Percentiles rank a stretch among this genome's conserved stretches.
Evolutionary conservation across 2,888 invertebrate genomes (phyloP).

Genomic region (Diplolepis rosae): DNA sequence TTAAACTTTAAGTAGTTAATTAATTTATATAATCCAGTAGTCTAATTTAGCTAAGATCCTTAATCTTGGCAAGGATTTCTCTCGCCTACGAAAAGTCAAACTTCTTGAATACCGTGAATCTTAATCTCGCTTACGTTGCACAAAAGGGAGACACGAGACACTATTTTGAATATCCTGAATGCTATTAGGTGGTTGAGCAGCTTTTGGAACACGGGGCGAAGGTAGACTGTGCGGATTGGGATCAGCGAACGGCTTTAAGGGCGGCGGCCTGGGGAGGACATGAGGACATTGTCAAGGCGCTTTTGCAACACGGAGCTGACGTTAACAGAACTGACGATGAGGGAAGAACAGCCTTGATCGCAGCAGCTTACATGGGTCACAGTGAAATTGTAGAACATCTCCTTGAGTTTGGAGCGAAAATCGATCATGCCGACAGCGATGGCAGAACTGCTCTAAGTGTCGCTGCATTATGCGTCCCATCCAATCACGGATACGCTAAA

Average conservation of each 20-base stretch:
- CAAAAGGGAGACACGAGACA: constrained; percentile 39
- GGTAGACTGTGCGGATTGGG: constrained; percentile 91
- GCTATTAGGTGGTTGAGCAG: constrained; percentile 82
- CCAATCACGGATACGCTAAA: constrained; percentile 83
- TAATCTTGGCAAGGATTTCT: background rate
- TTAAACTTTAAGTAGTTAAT: no score
- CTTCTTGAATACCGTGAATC: background rate
- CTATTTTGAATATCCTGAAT: constrained; percentile 49
- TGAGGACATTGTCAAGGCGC: constrained; percentile 85
- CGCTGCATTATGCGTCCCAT: constrained; percentile 88
- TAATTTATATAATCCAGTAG: no score
- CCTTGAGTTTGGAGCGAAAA: constrained; percentile 86
- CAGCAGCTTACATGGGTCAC: constrained; percentile 97
- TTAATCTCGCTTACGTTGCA: constrained; percentile 37
- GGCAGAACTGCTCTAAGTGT: constrained; percentile 92
- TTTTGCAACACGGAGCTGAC: constrained; percentile 85
- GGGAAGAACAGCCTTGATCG: constrained; percentile 93
- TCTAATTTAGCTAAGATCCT: no score
- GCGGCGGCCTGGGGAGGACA: constrained; percentile 97
- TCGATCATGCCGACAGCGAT: constrained; percentile 91
- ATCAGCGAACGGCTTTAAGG: constrained; percentile 90
- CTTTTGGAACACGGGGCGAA: constrained; percentile 86
- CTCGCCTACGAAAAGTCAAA: background rate
- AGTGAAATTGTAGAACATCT: constrained; percentile 91
- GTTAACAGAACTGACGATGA: constrained; percentile 91